Base-by-base conservation (phyloP, 2,113 vertebrate genomes). In the Phycodurus eques region DNA sequence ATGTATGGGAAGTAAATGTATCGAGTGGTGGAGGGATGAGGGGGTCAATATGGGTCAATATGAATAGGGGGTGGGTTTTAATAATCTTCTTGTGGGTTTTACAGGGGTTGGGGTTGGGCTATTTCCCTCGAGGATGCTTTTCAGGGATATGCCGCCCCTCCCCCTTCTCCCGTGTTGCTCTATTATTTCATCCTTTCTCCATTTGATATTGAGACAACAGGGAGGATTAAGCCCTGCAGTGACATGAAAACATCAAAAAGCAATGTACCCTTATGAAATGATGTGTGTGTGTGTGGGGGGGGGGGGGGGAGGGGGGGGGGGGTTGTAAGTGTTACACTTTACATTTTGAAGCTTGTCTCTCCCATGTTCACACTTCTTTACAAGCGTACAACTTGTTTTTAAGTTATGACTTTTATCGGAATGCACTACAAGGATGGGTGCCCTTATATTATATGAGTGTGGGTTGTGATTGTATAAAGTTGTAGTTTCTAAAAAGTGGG, bases 161-260 rank as follows among this genome's bases (percentile, higher is more conserved):
- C 63, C 31, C 76, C 65, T 46, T 56, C 71, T 67, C 76, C 56
- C 67, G 51, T 59, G 69, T 67, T 68, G 72, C 81, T 73, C 70
- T 67, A 78, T 83, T 83, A 78, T 87, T 79, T 83, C 63, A 0
- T 56, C 44, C 75, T 77, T 71, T 76, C 77, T 80, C 77, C 75
- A 77, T 80, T 84, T 82, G 78, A 84, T 85, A 83, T 80, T 80
- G 83, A 85, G 80, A 85, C 86, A 85, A 82, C 77, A 72, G 79
- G 75, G 71, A 78, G 85, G 80, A 83, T 87, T 85, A 87, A 3
- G 35, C 1, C 14, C 3, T 74, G 68, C 57, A 19, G 65, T 63
- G 31, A 71, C 75, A 74, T 44, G 73, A 68, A 70, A 73, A 71
- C 77, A 72, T 39, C 75, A 73, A 72, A 82, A 83, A 79, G 83